A percentile compares a stretch with the other conserved stretches of the same genome.
phyloP scores from a whole-genome alignment of 2,888 invertebrate genomes.

The Euplagia quadripunctaria region DNA sequence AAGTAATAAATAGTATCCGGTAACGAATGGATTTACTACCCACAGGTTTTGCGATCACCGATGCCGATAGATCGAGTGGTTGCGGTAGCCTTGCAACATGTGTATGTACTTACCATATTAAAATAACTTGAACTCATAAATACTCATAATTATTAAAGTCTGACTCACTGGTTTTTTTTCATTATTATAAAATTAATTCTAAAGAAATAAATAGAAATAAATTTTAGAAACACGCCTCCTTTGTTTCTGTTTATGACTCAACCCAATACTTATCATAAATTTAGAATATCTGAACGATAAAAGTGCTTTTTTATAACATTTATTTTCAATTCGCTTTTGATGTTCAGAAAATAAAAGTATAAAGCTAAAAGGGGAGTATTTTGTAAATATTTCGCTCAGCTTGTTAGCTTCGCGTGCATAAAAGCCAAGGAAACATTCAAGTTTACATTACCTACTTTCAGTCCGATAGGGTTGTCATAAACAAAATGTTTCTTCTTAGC shows the following conservation, averaged over 20 bases:
- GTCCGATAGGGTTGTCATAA: slow-evolving; percentile 32
- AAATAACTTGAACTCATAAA: not conserved
- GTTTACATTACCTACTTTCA: slow-evolving; percentile 29
- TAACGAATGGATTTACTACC: slow-evolving; percentile 15
- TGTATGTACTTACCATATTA: slow-evolving; percentile 3
- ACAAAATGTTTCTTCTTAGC: not conserved
- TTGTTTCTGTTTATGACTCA: slow-evolving; percentile 2
- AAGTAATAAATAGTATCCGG: slow-evolving; percentile 9
- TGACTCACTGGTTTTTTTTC: not conserved
- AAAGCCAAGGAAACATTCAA: slow-evolving; percentile 27
- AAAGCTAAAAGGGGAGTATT: slow-evolving; percentile 19
- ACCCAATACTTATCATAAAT: not conserved
- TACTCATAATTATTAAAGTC: not conserved
- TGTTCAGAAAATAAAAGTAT: not conserved
- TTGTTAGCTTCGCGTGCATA: slow-evolving; percentile 23
- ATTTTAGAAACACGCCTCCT: not conserved
- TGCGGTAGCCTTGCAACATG: slow-evolving; percentile 40
- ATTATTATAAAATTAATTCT: not conserved
- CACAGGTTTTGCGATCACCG: slow-evolving; percentile 38
- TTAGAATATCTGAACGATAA: not conserved
- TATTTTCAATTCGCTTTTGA: not conserved
- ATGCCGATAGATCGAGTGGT: slow-evolving; percentile 34
- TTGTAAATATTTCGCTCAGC: slow-evolving; percentile 38
- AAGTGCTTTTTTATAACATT: not conserved
- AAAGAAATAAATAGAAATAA: not conserved